Base-by-base conservation (phyloP, 2,888 invertebrate species). In the Drosophila mimica region DNA sequence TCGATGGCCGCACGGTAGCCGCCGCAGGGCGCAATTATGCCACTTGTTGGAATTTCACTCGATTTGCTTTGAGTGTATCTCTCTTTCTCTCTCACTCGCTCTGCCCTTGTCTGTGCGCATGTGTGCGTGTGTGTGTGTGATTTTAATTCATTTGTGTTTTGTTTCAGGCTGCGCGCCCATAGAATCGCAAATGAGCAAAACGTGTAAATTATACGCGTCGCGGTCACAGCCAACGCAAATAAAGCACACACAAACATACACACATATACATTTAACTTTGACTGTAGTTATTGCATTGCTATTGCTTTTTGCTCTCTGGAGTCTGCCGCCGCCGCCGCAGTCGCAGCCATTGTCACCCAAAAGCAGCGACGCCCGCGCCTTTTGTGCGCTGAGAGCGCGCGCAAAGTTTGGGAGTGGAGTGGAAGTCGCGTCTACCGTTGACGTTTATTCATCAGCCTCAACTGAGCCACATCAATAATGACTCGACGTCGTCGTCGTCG, bases 101-200 rank as follows among this genome's bases (percentile, higher is more conserved):
- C 59, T 53, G 33, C 20, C 56, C 56, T 56, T 56, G 56, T 17
- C 25, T 43, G 43, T 43, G 43, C 4, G n/a, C 1, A 9, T 6
- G 1, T 20, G 15, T 34, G 15, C 34, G 5, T 13, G 25, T 36
- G 25, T 34, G 38, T 30, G 28, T 38, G n/a, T 66, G 70, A 73
- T 74, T 83, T 81, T 83, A 90, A 90, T 88, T 82, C 88, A 81
- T 90, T 86, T 88, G 74, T 72, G 78, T 69, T 82, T 80, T 85
- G 81, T 84, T 82, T 83, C 72, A 65, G 76, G 81, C 70, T 76
- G 83, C 76, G 90, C 84, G 88, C 82, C 91, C 81, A 56, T 38
- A 82, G 91, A 90, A 90, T 90, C 81, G 82, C 81, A 89, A 90
- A 90, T 90, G 91, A 91, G 91, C 90, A 82, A 88, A 90, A 89